Evolutionary conservation across 2,113 vertebrate species (phyloP), one percentile per base, ranked within the genome.

Genomic region (Nannospalax galili): DNA sequence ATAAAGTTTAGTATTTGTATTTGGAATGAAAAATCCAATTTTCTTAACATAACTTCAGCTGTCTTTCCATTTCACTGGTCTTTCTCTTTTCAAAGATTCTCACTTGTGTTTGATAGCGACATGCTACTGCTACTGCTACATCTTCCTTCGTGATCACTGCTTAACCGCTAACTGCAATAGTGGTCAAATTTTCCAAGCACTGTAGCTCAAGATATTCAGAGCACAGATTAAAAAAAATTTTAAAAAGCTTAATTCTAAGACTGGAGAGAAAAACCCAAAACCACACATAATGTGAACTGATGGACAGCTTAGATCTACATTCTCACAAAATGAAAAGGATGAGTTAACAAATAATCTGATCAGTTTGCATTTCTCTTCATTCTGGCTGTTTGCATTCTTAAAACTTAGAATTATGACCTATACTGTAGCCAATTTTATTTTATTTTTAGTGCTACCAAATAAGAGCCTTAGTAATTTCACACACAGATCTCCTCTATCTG

Each of bases 71-170:
- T 86, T 82, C 37, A 73, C 8, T 19, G 14, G 9, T 26, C 8
- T 89, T 91, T 74, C 40, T 67, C 70, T 32, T 82, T 86, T n/a
- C 92, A 22, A 67, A 82, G 75, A 80, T 40, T 93, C 24, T 35
- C 72, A n/a, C n/a, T n/a, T n/a, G n/a, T n/a, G n/a, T n/a, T n/a
- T n/a, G n/a, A n/a, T n/a, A n/a, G n/a, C n/a, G n/a, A n/a, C n/a
- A n/a, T n/a, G n/a, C n/a, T n/a, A n/a, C n/a, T 11, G 11, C 48
- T 52, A 42, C 1, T 72, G 22, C 19, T 92, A 67, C 12, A 91
- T 74, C 6, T 79, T 65, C n/a, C 52, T 35, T 17, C 0, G n/a
- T 0, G 6, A 7, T 40, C 8, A 3, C 14, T 80, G 26, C 5
- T 75, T 17, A 26, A 37, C 3, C 56, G 64, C 0, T 86, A 22